These are phyloP conservation scores for Cyrtodaria siliqua DNA, from an alignment of 2,888 invertebrate species.

Conservation along the genomic window DNA sequence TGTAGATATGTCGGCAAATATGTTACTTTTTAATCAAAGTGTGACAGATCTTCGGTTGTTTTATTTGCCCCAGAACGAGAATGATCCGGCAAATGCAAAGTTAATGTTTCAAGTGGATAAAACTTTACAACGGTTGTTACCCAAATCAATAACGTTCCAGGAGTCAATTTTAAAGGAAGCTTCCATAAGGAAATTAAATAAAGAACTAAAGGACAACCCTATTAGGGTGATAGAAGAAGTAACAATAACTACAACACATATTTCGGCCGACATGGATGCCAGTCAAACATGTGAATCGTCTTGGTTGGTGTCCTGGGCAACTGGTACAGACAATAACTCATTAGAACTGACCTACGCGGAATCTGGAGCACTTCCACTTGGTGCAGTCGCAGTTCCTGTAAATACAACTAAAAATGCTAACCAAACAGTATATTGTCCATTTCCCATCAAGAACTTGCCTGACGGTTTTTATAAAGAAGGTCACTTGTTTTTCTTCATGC, in stretches of 20 bases:
- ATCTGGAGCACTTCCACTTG: conserved; percentile 61
- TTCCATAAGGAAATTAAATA: conserved; percentile 4
- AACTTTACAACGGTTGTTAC: not conserved
- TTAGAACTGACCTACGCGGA: conserved; percentile 12
- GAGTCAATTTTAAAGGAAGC: conserved; percentile 6
- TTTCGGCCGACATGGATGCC: not conserved
- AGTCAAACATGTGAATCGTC: too few species aligned
- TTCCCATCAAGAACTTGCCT: conserved; percentile 21
- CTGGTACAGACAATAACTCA: conserved; percentile 32
- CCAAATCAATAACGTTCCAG: too few species aligned
- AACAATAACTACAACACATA: too few species aligned
- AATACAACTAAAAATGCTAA: too few species aligned
- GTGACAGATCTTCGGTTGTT: too few species aligned
- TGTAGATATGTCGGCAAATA: too few species aligned
- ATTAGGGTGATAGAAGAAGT: not conserved
- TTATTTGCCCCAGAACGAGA: conserved; percentile 35
- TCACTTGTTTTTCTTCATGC: conserved; percentile 72
- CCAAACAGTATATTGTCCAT: conserved; percentile 21
- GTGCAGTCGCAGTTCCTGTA: conserved; percentile 48
- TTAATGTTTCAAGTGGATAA: conserved; percentile 10
- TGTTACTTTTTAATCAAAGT: too few species aligned
- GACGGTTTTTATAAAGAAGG: conserved; percentile 68
- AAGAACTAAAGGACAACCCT: not conserved
- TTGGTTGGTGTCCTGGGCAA: too few species aligned
- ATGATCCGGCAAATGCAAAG: not conserved